These are phyloP conservation scores for Remorina albescens DNA, from an alignment of 2,797 vertebrate species.

Conservation along the genomic window DNA sequence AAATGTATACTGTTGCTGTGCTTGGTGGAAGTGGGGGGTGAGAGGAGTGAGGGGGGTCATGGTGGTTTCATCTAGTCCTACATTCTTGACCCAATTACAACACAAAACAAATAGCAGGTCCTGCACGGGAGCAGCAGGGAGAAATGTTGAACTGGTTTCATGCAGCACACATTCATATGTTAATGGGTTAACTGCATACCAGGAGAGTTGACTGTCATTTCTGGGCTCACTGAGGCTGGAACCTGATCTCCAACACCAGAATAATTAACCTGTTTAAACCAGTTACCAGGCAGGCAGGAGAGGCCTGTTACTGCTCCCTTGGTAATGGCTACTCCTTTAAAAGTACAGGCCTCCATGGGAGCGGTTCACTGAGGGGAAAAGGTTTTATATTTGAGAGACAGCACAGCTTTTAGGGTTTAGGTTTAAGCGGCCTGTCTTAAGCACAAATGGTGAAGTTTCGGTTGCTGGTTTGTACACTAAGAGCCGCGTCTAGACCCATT, in stretches of 20 bases:
- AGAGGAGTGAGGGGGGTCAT: no score
- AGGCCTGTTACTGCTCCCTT: background rate
- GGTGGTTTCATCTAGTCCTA: slow-evolving; percentile 68
- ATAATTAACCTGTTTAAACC: slow-evolving; percentile 54
- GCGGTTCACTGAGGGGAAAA: background rate
- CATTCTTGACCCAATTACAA: slow-evolving; percentile 80
- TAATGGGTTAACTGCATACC: slow-evolving; percentile 64
- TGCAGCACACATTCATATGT: slow-evolving; percentile 70
- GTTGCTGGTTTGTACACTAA: slow-evolving; percentile 25
- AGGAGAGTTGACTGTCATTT: slow-evolving; percentile 40
- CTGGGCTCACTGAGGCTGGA: background rate
- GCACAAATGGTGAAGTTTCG: slow-evolving; percentile 8
- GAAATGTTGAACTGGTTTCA: slow-evolving; percentile 71
- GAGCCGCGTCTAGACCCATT: slow-evolving; percentile 27
- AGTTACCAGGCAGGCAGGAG: slow-evolving; percentile 13
- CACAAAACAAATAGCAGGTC: slow-evolving; percentile 75
- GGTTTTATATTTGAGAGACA: background rate
- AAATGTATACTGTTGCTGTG: slow-evolving; percentile 44
- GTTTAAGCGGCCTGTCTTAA: background rate
- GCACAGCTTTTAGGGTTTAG: no score
- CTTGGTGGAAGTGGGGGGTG: no score
- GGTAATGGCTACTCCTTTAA: background rate
- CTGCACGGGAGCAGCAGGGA: slow-evolving; percentile 19
- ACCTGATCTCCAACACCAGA: slow-evolving; percentile 57
- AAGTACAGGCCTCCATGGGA: background rate